Evolutionary conservation across 2,797 vertebrate species (phyloP), one percentile per base, ranked within the genome.

Genomic region (Pangasius larnaudii): DNA sequence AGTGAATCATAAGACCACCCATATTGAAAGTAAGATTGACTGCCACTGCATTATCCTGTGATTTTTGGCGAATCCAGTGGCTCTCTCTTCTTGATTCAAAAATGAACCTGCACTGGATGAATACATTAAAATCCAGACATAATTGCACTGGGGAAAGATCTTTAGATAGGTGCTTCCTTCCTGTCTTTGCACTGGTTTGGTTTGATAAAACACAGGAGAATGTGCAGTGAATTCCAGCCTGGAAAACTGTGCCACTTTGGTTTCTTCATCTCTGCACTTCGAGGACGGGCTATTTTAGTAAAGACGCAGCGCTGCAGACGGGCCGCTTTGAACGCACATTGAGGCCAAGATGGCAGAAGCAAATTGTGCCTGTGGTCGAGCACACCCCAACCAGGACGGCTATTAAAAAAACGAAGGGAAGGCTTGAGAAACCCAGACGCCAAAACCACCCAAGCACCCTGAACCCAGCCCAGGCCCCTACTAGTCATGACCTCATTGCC

Each of bases 371-470:
- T 96, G 95, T 89, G 96, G 95, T 95, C 63, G 94, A 96, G 95
- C 95, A 94, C 95, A 88, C 96, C 94, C 96, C 94, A 82, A 94
- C 93, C 93, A 94, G 92, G 92, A 94, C 89, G 94, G 92, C 93
- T 95, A 95, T 96, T 94, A 96, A 97, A 97, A 97, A 96, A 95
- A 94, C 93, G 80, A 90, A 91, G 91, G 85, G 92, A 88, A 94
- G 94, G 94, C 92, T 90, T 49, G 92, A 90, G 92, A 93, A 85
- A 95, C 93, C 92, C 94, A 95, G 95, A 95, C 95, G 90, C 92
- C 95, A 94, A 95, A 95, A 95, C 94, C 94, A 90, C 94, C 94
- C 91, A 84, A 84, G 83, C 87, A 61, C 90, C 92, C 91, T 88
- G 88, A 92, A 88, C 88, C 85, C 88, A 91, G 80, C 90, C 84